phyloP scores from a whole-genome alignment of 2,113 vertebrate species.

The Pardalotus punctatus region DNA sequence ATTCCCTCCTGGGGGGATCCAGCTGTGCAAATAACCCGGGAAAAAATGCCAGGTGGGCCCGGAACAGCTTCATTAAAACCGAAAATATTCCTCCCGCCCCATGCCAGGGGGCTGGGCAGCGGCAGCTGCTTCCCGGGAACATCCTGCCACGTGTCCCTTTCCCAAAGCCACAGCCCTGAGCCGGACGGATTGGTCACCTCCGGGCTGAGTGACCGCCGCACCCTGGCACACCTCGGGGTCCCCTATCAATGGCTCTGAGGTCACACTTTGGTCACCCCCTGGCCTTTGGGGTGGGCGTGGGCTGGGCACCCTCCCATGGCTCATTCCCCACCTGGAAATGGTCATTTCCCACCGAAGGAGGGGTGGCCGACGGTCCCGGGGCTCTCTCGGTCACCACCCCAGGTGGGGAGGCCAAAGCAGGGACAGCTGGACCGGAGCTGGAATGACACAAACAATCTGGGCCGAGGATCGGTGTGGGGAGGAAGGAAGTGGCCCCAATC shows the following conservation, averaged over 20 bases:
- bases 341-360: not conserved
- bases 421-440: not conserved
- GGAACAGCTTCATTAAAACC: not conserved
- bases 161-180: not conserved
- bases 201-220: not conserved
- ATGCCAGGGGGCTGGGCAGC: not conserved
- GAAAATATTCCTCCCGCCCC: not conserved
- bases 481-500: not conserved
- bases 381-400: not conserved
- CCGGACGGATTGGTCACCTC: not conserved
- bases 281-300: not conserved
- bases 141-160: not conserved
- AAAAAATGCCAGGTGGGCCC: not conserved
- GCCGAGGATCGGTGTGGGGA: rapidly evolving
- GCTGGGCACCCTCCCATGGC: not conserved
- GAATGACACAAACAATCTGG: not conserved
- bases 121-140: not conserved
- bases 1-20: not conserved
- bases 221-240: not conserved
- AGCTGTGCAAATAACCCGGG: not conserved
- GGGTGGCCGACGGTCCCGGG: not conserved
- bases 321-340: not conserved
- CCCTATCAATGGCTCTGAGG: not conserved
- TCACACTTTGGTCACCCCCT: not conserved
- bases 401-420: not conserved